Evolutionary conservation across 2,113 vertebrate species (phyloP), one percentile per base, ranked within the genome.

Genomic region (Hypocryptadius cinnamomeus): DNA sequence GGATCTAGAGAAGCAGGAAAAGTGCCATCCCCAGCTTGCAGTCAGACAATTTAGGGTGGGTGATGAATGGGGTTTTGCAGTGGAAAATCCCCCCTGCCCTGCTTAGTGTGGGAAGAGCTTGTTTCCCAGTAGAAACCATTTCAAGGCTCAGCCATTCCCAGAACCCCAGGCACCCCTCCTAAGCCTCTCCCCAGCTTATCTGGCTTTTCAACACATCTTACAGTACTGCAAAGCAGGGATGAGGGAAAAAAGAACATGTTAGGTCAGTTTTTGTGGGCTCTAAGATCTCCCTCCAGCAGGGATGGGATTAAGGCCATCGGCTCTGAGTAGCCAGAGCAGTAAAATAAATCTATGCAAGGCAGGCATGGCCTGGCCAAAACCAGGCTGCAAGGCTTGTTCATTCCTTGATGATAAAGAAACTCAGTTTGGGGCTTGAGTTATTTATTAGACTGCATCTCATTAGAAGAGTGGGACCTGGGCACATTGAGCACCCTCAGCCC

Each of bases 381-480:
- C 18, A 40, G 64, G 61, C 68, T 73, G 63, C 22, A 14, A 65
- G 69, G 31, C 28, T 89, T 77, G 13, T 56, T 85, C 85, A 13
- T 57, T 83, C 81, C 86, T 79, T 48, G 57, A 2, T 50, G 66
- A 79, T 39, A 79, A 81, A 77, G 44, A 59, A 78, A 39, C 68
- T 22, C 59, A 30, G 11, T 27, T 89, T 56, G 10, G n/a, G 74
- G 42, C 47, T 64, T 2, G 40, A 84, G 87, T 93, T 94, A 78
- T 96, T 94, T 79, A 79, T 90, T 44, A 37, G 59, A 3, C n/a
- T 68, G 73, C 85, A 66, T 86, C 79, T 54, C 50, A 10, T 92
- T 79, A 82, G 89, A 28, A 25, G 83, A 90, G 56, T 7, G 40
- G 87, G 84, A 53, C 15, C 72, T 50, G 94, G 64, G 56, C 76